Conservation (phyloP, 2,797 vertebrate genomes). For the Pyrocephalus nanus region DNA sequence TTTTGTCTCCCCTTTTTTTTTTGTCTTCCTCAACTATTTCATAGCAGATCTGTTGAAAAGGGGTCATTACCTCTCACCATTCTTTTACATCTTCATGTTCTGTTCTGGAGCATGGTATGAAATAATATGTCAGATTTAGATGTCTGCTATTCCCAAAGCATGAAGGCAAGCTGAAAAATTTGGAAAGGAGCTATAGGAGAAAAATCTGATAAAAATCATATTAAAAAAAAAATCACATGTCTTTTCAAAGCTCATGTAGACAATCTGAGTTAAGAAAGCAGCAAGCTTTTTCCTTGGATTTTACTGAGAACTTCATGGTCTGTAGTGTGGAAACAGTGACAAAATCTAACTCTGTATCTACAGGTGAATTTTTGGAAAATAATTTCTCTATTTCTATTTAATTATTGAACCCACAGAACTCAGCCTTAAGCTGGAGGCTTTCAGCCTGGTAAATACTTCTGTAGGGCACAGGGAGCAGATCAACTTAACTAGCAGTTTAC, state of each 20-base stretch:
- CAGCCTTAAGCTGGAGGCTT: not conserved
- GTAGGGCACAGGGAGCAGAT: not conserved
- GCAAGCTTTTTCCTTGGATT: not conserved
- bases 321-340: not conserved
- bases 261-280: not conserved
- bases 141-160: not conserved
- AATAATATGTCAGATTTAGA: not conserved
- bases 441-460: not conserved
- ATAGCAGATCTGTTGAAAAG: not conserved
- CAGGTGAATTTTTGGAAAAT: not conserved
- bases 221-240: not conserved
- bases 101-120: not conserved
- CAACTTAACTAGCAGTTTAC: not conserved
- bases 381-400: not conserved
- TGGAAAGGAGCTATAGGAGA: not conserved
- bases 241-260: not conserved
- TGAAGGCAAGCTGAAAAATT: not conserved
- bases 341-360: not conserved
- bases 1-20: rapidly evolving
- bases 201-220: not conserved
- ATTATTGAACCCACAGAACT: not conserved
- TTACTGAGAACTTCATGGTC: not conserved
- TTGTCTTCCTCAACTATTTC: not conserved
- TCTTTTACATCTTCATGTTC: not conserved
- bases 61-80: not conserved